Percentiles rank a stretch among this genome's conserved stretches.
These are phyloP conservation scores for Rhagologus leucostigma DNA, from an alignment of 2,113 vertebrate species.

Conservation along the genomic window DNA sequence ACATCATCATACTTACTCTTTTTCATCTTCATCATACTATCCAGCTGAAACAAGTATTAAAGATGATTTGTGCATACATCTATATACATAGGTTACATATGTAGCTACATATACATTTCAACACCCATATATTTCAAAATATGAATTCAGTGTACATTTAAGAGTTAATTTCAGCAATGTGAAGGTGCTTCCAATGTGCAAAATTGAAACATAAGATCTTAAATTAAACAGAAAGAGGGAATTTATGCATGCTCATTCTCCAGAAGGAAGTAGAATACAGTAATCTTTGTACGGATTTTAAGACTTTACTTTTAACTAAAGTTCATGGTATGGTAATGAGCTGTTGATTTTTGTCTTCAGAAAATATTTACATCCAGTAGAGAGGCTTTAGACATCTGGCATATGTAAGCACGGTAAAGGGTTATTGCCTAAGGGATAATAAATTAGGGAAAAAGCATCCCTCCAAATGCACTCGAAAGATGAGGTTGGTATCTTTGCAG, in stretches of 20 bases:
- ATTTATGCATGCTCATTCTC: not conserved
- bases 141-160: not conserved
- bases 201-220: not conserved
- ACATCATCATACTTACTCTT: not conserved
- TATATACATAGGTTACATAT: not conserved
- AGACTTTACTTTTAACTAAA: conserved; percentile 33
- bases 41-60: not conserved
- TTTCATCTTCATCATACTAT: not conserved
- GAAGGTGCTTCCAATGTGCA: not conserved
- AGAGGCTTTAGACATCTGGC: conserved; percentile 48
- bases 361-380: conserved; percentile 46
- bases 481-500: not conserved
- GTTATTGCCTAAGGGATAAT: conserved; percentile 22
- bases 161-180: not conserved
- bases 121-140: not conserved
- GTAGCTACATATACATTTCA: not conserved
- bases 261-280: not conserved
- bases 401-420: conserved; percentile 12
- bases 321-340: conserved; percentile 45
- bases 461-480: not conserved
- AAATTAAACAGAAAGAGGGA: not conserved
- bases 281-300: not conserved
- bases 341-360: conserved; percentile 52
- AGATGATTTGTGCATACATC: not conserved
- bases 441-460: not conserved